These are phyloP conservation scores for Acronicta aceris DNA, from an alignment of 2,888 invertebrate genomes.

Conservation along the genomic window DNA sequence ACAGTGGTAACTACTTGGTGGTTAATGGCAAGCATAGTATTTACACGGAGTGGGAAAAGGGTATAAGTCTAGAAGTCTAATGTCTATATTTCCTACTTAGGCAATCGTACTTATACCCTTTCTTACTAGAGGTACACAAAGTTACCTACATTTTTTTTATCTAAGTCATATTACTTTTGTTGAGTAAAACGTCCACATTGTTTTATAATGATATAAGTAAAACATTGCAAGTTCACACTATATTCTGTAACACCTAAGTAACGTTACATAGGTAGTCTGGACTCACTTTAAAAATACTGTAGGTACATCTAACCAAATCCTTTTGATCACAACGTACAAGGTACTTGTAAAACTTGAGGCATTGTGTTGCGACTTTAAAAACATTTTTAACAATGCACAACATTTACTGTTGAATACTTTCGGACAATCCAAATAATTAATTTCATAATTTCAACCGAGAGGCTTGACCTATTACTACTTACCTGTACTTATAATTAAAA, in stretches of 20 bases:
- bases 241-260: too few species aligned
- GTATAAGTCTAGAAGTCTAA: not conserved
- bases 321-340: slow-evolving; percentile 26
- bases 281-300: slow-evolving; percentile 9
- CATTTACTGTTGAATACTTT: not conserved
- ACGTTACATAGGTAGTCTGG: not conserved
- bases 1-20: slow-evolving; percentile 37
- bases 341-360: slow-evolving; percentile 11
- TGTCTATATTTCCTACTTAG: too few species aligned
- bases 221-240: too few species aligned
- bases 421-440: not conserved
- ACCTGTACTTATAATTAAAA: not conserved
- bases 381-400: not conserved
- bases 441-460: too few species aligned
- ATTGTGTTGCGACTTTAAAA: slow-evolving; percentile 8
- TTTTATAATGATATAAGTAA: too few species aligned
- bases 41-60: not conserved
- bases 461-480: too few species aligned
- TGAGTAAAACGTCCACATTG: too few species aligned
- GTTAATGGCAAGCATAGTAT: not conserved
- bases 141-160: too few species aligned
- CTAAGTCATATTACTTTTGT: too few species aligned
- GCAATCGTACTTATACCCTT: too few species aligned
- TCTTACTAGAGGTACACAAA: too few species aligned
- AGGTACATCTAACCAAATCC: slow-evolving; percentile 36